phyloP scores from a whole-genome alignment of 2,888 invertebrate species.

The Diloba caeruleocephala region DNA sequence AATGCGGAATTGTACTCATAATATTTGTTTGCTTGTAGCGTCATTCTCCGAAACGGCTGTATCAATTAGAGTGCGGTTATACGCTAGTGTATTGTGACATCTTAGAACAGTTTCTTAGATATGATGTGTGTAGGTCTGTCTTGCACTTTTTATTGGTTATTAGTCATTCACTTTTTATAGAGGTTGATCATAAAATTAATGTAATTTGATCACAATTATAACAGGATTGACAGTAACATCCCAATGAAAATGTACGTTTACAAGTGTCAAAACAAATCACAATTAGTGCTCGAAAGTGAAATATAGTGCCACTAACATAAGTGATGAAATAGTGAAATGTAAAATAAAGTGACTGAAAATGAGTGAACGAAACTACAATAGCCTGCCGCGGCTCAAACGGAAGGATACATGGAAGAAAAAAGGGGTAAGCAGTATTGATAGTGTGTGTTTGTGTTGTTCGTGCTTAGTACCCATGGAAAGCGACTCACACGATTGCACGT shows the following conservation, averaged over 20 bases:
- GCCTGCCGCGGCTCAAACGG: conserved; percentile 73
- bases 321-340: conserved; percentile 43
- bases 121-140: no score
- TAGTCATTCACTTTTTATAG: background rate
- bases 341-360: conserved; percentile 43
- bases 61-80: conserved; percentile 18
- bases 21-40: no score
- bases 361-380: conserved; percentile 70
- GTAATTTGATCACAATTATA: no score
- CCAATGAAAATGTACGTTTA: conserved; percentile 4
- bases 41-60: conserved; percentile 17
- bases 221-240: conserved; percentile 1
- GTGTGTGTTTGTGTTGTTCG: conserved; percentile 40
- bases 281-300: conserved; percentile 10
- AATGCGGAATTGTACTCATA: no score
- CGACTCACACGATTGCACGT: no score
- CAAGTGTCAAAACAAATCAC: conserved; percentile 10
- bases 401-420: conserved; percentile 81
- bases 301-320: background rate
- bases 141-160: conserved; percentile 16
- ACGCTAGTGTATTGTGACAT: conserved; percentile 21
- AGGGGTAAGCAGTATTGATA: conserved; percentile 71
- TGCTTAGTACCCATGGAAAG: no score
- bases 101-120: conserved; percentile 30
- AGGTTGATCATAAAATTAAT: no score